Evolutionary conservation across 2,888 invertebrate species (phyloP), one percentile per base, ranked within the genome.

Genomic region (Synergus gifuensis): DNA sequence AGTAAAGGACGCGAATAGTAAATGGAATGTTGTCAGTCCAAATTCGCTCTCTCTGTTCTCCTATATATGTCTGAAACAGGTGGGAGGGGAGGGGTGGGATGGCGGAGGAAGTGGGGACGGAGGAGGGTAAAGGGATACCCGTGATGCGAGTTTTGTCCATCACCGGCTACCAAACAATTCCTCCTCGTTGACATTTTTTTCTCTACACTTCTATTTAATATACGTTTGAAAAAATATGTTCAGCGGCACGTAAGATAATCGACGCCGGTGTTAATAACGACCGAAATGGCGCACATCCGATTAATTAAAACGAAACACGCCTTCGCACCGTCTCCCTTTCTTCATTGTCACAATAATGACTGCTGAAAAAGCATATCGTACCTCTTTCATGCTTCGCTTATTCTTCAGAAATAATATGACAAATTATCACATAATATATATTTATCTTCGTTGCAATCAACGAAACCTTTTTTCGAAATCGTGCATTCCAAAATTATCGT

Each of bases 161-260:
- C 90, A 90, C 90, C 89, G 88, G 87, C 87, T 85, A 88, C 85
- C 87, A 84, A 87, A 86, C 86, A 86, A 87, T 87, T 88, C 84
- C 86, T 81, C 84, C 85, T 86, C 87, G 87, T 73, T 73, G 54
- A 73, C 87, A 86, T 89, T 88, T 91, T 91, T 91, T 89, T 85
- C 87, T 80, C 82, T 85, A 85, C 84, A 83, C 85, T 86, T 87
- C 87, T 86, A 90, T 90, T 91, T 90, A 87, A 28, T 28, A 90
- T 83, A 85, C 90, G 90, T 89, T 89, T 89, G 90, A 90, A 92
- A 92, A 92, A 91, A 91, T 91, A 92, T 90, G 91, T 87, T 87
- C 90, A 90, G 84, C 89, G 90, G 88, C 85, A 90, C 92, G 91
- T 92, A 86, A 88, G 85, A 87, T 88, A 91, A 92, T 92, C 89